phyloP scores from a whole-genome alignment of 2,888 invertebrate species.

The Mechanitis messenoides region DNA sequence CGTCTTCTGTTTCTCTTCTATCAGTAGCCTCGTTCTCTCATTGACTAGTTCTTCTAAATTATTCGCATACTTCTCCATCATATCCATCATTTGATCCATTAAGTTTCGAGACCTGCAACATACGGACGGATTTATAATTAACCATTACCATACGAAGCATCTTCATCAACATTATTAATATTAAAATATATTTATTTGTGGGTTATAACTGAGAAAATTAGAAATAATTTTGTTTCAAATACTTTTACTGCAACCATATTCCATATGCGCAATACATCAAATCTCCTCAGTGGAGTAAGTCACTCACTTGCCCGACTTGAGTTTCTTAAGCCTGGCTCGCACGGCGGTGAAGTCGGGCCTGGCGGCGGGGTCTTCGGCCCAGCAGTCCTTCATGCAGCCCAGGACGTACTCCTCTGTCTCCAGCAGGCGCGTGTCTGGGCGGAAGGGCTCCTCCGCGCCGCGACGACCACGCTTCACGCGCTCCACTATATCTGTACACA shows the following conservation, averaged over 20 bases:
- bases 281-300: too few relatives aligned
- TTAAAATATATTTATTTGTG: too few relatives aligned
- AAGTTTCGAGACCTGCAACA: constrained; percentile 86
- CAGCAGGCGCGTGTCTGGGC: constrained; percentile 85
- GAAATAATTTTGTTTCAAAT: too few relatives aligned
- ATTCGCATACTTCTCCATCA: constrained; percentile 98
- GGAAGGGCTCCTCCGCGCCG: constrained; percentile 83
- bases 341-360: constrained; percentile 92
- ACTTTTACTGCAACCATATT: too few relatives aligned
- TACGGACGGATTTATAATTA: not conserved
- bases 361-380: constrained; percentile 89
- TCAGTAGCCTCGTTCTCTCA: constrained; percentile 91
- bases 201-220: too few relatives aligned
- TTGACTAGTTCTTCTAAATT: constrained; percentile 95
- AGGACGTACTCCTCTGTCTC: constrained; percentile 87
- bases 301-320: constrained; percentile 91
- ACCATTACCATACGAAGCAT: too few relatives aligned
- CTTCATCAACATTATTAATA: too few relatives aligned
- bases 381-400: constrained; percentile 90
- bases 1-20: constrained; percentile 95
- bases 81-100: constrained; percentile 98
- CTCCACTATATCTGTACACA: constrained; percentile 86
- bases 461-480: constrained; percentile 83
- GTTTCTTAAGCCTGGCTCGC: constrained; percentile 87
- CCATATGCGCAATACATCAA: too few relatives aligned